These are phyloP conservation scores for Drosophila subquinaria DNA, from an alignment of 2,888 invertebrate genomes.

Conservation along the genomic window DNA sequence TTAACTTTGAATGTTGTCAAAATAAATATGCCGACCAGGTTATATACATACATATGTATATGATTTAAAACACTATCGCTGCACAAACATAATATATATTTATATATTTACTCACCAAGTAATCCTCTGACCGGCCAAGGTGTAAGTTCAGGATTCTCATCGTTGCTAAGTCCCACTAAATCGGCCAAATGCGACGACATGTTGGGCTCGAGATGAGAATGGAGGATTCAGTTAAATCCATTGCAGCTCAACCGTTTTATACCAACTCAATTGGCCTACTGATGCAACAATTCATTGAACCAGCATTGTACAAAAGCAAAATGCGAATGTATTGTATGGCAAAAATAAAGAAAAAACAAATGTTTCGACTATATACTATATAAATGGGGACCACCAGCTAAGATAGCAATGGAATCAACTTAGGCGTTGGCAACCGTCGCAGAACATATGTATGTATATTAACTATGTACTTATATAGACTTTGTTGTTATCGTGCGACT, in stretches of 20 bases:
- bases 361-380: constrained; percentile 1
- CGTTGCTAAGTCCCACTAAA: constrained; percentile 46
- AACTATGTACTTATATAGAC: not conserved
- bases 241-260: constrained; percentile 43
- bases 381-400: constrained; percentile 5
- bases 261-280: not conserved
- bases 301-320: constrained; percentile 24
- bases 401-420: constrained; percentile 45
- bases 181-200: constrained; percentile 51
- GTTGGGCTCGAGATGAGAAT: constrained; percentile 4
- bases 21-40: too few relatives aligned
- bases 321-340: constrained; percentile 20
- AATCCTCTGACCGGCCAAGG: not conserved
- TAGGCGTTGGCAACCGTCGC: constrained; percentile 30
- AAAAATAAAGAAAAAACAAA: constrained; percentile 22
- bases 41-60: too few relatives aligned
- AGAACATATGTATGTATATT: constrained; percentile 5
- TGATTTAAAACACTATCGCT: too few relatives aligned
- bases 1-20: too few relatives aligned
- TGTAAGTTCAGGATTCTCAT: constrained; percentile 25
- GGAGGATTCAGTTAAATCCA: not conserved
- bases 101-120: constrained; percentile 34
- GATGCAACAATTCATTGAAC: constrained; percentile 18
- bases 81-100: too few relatives aligned
- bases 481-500: constrained; percentile 15